phyloP scores from a whole-genome alignment of 2,888 invertebrate species.

The Busseola fusca region DNA sequence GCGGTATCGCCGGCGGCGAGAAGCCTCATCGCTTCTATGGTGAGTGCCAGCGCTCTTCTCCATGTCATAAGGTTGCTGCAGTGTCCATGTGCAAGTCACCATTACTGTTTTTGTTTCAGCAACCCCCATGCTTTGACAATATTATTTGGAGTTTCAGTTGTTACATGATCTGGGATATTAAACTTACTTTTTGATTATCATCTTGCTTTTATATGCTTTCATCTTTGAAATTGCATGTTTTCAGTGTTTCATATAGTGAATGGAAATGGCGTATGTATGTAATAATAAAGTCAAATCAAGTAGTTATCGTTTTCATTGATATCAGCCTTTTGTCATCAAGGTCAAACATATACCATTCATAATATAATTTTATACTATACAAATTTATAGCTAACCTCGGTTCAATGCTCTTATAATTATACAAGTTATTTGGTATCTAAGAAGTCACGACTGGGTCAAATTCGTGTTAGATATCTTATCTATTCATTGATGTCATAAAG shows the following conservation, averaged over 20 bases:
- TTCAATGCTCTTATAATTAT: conserved; percentile 69
- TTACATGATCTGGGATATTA: conserved; percentile 61
- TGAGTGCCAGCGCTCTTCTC: conserved; percentile 72
- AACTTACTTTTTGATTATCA: conserved; percentile 58
- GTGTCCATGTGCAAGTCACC: conserved; percentile 63
- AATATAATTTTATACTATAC: conserved; percentile 23
- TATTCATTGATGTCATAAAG: conserved; percentile 64
- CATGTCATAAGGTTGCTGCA: conserved; percentile 55
- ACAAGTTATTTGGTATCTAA: conserved; percentile 59
- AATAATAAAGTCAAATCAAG: conserved; percentile 34
- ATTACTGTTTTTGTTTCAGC: conserved; percentile 81
- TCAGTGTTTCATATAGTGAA: conserved; percentile 43
- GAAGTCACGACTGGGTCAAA: conserved; percentile 78
- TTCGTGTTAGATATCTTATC: conserved; percentile 73
- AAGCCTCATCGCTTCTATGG: conserved; percentile 87
- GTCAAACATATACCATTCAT: conserved; percentile 38
- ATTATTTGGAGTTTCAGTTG: conserved; percentile 65
- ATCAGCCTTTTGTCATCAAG: conserved; percentile 46
- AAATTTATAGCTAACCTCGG: conserved; percentile 57
- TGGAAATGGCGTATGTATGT: conserved; percentile 35
- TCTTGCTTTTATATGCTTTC: conserved; percentile 61
- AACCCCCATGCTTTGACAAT: conserved; percentile 74
- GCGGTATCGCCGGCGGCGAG: conserved; percentile 76
- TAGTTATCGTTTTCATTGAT: conserved; percentile 35
- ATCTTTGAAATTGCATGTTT: conserved; percentile 62